Evolutionary conservation across 2,888 invertebrate genomes (phyloP).

Genomic region (Stenchaetothrips biformis): DNA sequence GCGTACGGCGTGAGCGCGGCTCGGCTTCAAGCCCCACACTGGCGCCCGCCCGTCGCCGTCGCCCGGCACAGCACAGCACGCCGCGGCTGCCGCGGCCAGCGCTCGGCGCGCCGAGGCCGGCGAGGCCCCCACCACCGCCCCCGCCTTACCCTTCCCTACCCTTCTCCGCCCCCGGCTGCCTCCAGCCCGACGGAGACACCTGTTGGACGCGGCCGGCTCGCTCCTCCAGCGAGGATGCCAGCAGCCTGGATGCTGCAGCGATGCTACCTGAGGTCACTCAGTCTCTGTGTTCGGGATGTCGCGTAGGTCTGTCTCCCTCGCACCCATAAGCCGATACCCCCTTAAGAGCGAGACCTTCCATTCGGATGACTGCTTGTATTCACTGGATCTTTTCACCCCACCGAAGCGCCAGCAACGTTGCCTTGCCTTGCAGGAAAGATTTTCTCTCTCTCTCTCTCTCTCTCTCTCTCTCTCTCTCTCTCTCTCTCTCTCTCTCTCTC

Average conservation of each 20-base stretch:
- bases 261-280: too few relatives aligned
- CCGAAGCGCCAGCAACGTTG: too few relatives aligned
- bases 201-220: neutral
- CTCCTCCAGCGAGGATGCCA: neutral
- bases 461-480: too few relatives aligned
- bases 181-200: neutral
- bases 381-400: too few relatives aligned
- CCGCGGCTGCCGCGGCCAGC: neutral
- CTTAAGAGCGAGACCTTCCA: too few relatives aligned
- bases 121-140: neutral
- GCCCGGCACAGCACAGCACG: neutral
- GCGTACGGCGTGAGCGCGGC: neutral
- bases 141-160: neutral
- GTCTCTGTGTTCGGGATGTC: too few relatives aligned
- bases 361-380: too few relatives aligned
- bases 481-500: too few relatives aligned
- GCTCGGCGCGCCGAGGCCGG: neutral
- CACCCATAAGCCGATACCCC: too few relatives aligned
- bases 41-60: neutral
- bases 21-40: neutral
- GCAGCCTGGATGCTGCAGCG: neutral
- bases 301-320: too few relatives aligned
- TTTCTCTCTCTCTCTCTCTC: too few relatives aligned
- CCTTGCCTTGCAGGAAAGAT: too few relatives aligned
- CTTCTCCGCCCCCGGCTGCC: neutral